phyloP scores from a whole-genome alignment of 2,113 vertebrate genomes.

The Hucho hucho region DNA sequence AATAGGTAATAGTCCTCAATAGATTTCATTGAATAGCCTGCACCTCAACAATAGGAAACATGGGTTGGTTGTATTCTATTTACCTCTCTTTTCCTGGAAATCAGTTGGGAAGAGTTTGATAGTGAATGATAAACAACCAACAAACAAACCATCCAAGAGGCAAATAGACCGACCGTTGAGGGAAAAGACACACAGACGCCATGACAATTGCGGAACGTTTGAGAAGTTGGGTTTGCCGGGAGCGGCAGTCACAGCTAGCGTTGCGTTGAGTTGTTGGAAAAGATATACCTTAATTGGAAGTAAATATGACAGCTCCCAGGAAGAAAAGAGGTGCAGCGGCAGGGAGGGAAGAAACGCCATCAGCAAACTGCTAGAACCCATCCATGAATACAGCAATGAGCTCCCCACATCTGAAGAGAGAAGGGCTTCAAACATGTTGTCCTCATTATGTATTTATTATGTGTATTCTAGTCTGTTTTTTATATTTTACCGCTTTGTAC shows the following conservation, averaged over 20 bases:
- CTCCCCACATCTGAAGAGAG: constrained; percentile 44
- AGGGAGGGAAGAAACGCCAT: constrained; percentile 28
- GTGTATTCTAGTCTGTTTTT: constrained; percentile 42
- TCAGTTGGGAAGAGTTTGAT: constrained; percentile 33
- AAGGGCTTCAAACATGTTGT: constrained; percentile 57
- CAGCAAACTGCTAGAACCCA: constrained; percentile 56
- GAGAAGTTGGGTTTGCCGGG: constrained; percentile 57
- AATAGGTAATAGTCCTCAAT: not conserved
- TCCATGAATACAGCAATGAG: constrained; percentile 53
- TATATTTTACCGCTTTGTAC: constrained; percentile 29
- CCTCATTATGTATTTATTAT: constrained; percentile 65
- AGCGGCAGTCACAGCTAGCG: constrained; percentile 31
- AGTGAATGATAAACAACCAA: constrained; percentile 40
- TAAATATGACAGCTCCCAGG: constrained; percentile 75
- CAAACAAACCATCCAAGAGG: constrained; percentile 31
- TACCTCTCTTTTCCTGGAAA: constrained; percentile 28
- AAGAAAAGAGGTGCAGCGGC: constrained; percentile 49
- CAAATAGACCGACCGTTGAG: not conserved
- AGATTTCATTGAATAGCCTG: not conserved
- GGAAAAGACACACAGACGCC: constrained; percentile 48
- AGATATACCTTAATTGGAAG: constrained; percentile 79
- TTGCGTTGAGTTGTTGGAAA: constrained; percentile 66
- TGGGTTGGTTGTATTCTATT: constrained; percentile 10
- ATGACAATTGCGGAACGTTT: constrained; percentile 67
- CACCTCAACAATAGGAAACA: not conserved